A percentile compares a stretch with the other conserved stretches of the same genome.
phyloP scores from a whole-genome alignment of 2,113 vertebrate species.

The Clarias macrocephalus region DNA sequence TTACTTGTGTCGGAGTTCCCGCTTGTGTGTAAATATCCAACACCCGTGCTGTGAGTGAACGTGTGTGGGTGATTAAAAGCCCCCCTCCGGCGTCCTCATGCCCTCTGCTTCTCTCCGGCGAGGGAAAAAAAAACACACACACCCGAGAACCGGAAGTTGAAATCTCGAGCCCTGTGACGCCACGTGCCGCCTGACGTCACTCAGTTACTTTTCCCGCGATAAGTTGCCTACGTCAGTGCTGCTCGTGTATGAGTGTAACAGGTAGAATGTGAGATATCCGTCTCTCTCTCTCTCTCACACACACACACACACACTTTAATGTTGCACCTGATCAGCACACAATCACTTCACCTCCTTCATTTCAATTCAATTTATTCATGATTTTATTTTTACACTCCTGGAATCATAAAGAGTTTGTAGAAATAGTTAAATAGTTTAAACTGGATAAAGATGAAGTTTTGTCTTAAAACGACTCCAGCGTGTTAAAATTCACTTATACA shows the following conservation, averaged over 20 bases:
- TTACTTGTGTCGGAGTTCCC: slow-evolving; percentile 31
- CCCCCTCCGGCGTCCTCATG: slow-evolving; percentile 47
- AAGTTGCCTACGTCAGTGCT: background rate
- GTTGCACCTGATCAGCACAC: no score
- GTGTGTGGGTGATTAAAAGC: background rate
- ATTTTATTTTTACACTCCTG: background rate
- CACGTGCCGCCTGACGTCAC: slow-evolving; percentile 53
- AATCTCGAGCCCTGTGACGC: slow-evolving; percentile 27
- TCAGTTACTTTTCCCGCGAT: background rate
- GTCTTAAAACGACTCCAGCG: no score
- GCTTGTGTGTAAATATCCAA: background rate
- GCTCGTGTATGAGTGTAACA: background rate
- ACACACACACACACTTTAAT: no score
- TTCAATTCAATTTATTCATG: background rate
- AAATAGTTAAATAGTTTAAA: no score
- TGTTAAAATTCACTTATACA: no score
- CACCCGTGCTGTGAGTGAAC: background rate
- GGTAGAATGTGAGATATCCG: no score
- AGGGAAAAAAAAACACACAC: slow-evolving; percentile 40
- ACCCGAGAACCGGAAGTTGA: slow-evolving; percentile 41
- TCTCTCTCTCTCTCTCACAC: no score
- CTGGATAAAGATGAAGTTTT: no score
- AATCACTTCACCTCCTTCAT: no score
- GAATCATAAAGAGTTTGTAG: no score
- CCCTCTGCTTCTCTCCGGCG: slow-evolving; percentile 64